Evolutionary conservation across 1,140 invertebrate genomes (phyloP).

Genomic region (Drosophila fuyamai): DNA sequence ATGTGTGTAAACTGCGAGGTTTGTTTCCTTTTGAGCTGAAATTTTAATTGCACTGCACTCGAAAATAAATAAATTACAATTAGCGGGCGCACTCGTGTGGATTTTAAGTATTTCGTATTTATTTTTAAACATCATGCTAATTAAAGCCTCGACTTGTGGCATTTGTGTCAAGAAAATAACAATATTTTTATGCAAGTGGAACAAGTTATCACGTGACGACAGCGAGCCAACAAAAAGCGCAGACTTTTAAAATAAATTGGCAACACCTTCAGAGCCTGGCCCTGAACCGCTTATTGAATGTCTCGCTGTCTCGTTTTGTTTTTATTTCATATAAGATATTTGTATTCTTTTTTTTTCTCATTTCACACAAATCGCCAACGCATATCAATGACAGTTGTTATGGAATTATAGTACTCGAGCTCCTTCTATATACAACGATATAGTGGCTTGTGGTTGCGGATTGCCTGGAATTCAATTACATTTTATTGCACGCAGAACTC

Average conservation of each 20-base stretch:
- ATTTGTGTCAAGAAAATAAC: slow-evolving; percentile 57
- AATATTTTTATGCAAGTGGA: slow-evolving; percentile 66
- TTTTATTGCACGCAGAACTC: slow-evolving; percentile 40
- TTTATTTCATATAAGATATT: slow-evolving; percentile 29
- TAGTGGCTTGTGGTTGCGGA: slow-evolving; percentile 25
- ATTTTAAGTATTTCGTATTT: slow-evolving; percentile 28
- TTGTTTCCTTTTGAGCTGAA: slow-evolving; percentile 20
- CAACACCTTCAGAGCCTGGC: slow-evolving; percentile 74
- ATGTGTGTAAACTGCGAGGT: slow-evolving; percentile 5
- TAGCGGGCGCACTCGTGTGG: slow-evolving; percentile 5
- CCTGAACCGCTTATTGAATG: slow-evolving; percentile 80
- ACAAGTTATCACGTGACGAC: slow-evolving; percentile 72
- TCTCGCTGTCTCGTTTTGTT: slow-evolving; percentile 37
- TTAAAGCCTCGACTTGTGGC: slow-evolving; percentile 48
- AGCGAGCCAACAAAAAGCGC: slow-evolving; percentile 47
- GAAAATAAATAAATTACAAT: slow-evolving; percentile 36
- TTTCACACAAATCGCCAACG: slow-evolving; percentile 32
- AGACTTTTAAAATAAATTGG: slow-evolving; percentile 76
- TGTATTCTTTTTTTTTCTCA: slow-evolving; percentile 22
- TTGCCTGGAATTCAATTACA: slow-evolving; percentile 44
- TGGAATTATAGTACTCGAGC: slow-evolving; percentile 8
- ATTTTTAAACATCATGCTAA: slow-evolving; percentile 43
- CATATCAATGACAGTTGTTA: slow-evolving; percentile 38
- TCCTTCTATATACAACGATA: slow-evolving; percentile 1
- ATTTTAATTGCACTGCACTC: slow-evolving; percentile 34